Evolutionary conservation across 2,113 vertebrate genomes (phyloP).

Genomic region (Cathartes aura): DNA sequence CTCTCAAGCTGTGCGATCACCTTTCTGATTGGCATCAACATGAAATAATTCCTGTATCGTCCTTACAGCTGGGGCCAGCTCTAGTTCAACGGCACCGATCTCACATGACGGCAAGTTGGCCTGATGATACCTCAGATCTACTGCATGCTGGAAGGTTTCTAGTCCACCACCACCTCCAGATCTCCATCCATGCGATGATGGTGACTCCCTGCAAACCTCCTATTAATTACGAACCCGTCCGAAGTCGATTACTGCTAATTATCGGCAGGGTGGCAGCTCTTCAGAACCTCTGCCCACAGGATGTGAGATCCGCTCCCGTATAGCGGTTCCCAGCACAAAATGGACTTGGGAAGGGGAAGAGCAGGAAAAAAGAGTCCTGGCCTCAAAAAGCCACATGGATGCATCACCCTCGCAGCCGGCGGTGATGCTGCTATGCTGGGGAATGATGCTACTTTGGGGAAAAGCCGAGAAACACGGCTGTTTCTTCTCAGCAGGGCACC

Average conservation of each 20-base stretch:
- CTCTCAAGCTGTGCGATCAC: background rate
- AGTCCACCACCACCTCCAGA: background rate
- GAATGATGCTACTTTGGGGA: background rate
- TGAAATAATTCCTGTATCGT: background rate
- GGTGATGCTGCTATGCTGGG: background rate
- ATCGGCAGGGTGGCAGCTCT: background rate
- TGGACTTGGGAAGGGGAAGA: background rate
- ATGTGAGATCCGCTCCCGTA: background rate
- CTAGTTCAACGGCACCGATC: background rate
- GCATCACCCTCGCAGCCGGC: rapidly evolving
- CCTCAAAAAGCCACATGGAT: background rate
- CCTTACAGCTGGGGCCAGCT: background rate
- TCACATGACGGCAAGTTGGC: background rate
- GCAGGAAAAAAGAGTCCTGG: background rate
- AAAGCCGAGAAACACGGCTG: background rate
- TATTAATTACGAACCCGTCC: background rate
- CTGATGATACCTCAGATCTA: background rate
- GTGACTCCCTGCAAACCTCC: background rate
- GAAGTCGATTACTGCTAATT: background rate
- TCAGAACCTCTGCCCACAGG: background rate
- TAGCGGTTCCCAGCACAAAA: background rate
- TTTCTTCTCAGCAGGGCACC: background rate
- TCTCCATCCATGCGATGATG: rapidly evolving
- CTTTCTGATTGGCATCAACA: background rate
- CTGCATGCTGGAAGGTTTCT: background rate